phyloP scores from a whole-genome alignment of 2,888 invertebrate genomes.

The Andrena bucephala region DNA sequence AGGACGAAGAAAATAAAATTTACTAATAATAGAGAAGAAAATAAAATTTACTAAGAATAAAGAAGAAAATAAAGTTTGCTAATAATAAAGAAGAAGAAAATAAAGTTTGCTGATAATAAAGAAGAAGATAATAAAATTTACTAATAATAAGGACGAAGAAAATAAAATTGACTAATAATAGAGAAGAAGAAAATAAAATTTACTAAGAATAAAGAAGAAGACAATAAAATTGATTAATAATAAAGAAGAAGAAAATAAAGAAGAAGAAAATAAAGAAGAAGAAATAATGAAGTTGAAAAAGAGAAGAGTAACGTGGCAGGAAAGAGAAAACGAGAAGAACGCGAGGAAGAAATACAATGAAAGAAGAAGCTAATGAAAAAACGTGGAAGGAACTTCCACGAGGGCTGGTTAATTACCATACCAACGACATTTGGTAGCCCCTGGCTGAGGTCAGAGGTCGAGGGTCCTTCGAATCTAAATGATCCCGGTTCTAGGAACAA shows the following conservation, averaged over 20 bases:
- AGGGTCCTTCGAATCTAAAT: slow-evolving; percentile 40
- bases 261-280: no score
- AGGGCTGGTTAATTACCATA: slow-evolving; percentile 30
- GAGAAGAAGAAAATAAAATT: neutral
- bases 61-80: no score
- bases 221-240: no score
- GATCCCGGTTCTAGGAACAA: slow-evolving; percentile 60
- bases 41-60: no score
- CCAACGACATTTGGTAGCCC: slow-evolving; percentile 22
- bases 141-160: neutral
- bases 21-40: neutral
- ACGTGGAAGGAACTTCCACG: slow-evolving; percentile 1
- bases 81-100: no score
- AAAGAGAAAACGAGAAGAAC: neutral
- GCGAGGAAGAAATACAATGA: neutral
- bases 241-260: no score
- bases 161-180: neutral
- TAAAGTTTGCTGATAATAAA: neutral
- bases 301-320: no score
- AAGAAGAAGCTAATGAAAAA: slow-evolving; percentile 41
- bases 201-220: no score
- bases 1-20: neutral
- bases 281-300: neutral
- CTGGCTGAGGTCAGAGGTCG: slow-evolving; percentile 48
- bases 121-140: no score